Conservation (phyloP, 2,888 invertebrate genomes). For the Caenorhabditis imperialis region DNA sequence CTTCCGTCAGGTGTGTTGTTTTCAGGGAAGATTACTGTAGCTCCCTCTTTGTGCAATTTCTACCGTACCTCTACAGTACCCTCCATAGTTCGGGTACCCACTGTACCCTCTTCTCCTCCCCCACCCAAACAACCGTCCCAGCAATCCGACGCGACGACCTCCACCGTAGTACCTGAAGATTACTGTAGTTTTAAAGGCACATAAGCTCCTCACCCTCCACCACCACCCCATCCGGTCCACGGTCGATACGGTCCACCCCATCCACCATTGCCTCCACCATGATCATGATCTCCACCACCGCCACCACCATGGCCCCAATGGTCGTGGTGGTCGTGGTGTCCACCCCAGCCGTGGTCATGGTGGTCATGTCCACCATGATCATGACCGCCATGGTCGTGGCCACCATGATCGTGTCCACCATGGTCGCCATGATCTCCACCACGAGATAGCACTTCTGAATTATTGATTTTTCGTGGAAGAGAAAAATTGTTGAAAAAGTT, state of each 20-base stretch:
- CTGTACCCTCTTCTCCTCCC: slow-evolving; percentile 20
- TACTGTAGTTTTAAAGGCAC: not conserved
- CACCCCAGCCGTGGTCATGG: not conserved
- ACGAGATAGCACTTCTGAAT: not conserved
- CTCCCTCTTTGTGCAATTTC: not conserved
- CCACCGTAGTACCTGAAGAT: slow-evolving; percentile 25
- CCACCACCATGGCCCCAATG: slow-evolving; percentile 19
- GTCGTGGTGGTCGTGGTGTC: slow-evolving; percentile 25
- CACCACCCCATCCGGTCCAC: slow-evolving; percentile 19
- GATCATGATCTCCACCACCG: slow-evolving; percentile 19
- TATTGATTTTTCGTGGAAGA: too few relatives aligned
- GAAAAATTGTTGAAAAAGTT: too few relatives aligned
- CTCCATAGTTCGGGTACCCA: slow-evolving; percentile 13
- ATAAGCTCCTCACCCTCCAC: not conserved
- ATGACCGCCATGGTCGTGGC: slow-evolving; percentile 18
- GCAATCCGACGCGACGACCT: slow-evolving; percentile 14
- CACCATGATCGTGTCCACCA: slow-evolving; percentile 20
- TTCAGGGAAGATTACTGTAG: too few relatives aligned
- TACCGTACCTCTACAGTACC: slow-evolving; percentile 17
- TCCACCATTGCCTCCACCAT: slow-evolving; percentile 19
- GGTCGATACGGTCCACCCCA: slow-evolving; percentile 18
- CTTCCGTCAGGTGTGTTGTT: too few relatives aligned
- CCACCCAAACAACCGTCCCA: slow-evolving; percentile 26
- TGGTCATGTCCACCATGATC: slow-evolving; percentile 5
- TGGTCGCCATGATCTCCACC: slow-evolving; percentile 14